A percentile compares a stretch with the other conserved stretches of the same genome.
phyloP scores from a whole-genome alignment of 1,140 invertebrate species.

The Scaptomyza montana region DNA sequence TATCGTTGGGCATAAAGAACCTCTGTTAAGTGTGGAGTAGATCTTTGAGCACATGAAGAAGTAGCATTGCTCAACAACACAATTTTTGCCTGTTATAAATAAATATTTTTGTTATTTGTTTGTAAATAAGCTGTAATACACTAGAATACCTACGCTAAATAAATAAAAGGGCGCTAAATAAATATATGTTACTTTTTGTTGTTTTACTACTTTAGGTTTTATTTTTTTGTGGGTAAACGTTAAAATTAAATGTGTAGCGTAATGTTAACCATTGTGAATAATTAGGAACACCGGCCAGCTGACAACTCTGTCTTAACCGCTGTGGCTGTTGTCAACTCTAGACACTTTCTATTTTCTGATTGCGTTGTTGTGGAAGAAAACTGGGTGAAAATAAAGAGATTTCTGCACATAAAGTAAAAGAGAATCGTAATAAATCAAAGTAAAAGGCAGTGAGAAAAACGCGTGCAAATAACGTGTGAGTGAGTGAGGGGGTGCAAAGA shows the following conservation, averaged over 20 bases:
- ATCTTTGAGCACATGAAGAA: neutral
- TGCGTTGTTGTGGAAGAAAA: slow-evolving; percentile 75
- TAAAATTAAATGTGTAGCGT: neutral
- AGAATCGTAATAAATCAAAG: neutral
- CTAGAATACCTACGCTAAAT: too few species aligned
- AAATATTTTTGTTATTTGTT: too few species aligned
- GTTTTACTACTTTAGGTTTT: too few species aligned
- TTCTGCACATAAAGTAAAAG: slow-evolving; percentile 19
- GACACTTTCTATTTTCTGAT: slow-evolving; percentile 79
- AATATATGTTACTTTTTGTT: too few species aligned
- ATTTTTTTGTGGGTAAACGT: too few species aligned
- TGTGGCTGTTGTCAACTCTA: slow-evolving; percentile 29
- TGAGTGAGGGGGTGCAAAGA: slow-evolving; percentile 22
- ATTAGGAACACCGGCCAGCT: slow-evolving; percentile 17
- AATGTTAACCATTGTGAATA: slow-evolving; percentile 17
- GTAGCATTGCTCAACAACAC: too few species aligned
- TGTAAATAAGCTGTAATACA: too few species aligned
- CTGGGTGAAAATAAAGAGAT: slow-evolving; percentile 43
- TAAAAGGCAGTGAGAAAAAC: slow-evolving; percentile 8
- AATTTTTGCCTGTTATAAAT: too few species aligned
- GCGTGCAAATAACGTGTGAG: slow-evolving; percentile 26
- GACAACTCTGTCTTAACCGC: slow-evolving; percentile 27
- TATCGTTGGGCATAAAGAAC: neutral
- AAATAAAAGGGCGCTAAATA: too few species aligned
- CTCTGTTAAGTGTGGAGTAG: slow-evolving; percentile 18